A percentile compares a stretch with the other conserved stretches of the same genome.
These are phyloP conservation scores for Ataeniobius toweri DNA, from an alignment of 2,797 vertebrate species.

Conservation along the genomic window DNA sequence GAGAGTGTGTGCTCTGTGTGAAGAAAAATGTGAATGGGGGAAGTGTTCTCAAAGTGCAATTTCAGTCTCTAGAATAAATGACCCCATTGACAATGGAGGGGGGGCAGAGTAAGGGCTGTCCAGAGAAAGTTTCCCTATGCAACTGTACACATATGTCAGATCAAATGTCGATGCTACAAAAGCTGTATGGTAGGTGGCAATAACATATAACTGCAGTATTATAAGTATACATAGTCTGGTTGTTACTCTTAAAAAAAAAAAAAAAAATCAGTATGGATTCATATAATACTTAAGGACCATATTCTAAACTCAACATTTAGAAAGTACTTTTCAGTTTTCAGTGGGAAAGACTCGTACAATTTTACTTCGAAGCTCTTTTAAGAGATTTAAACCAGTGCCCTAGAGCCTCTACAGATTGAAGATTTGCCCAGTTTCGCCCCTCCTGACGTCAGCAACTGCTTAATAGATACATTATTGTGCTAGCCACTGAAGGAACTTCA, in stretches of 20 bases:
- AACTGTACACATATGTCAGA: not conserved
- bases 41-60: slow-evolving; percentile 7
- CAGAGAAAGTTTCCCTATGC: slow-evolving; percentile 6
- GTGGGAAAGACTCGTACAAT: not conserved
- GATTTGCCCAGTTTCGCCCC: not conserved
- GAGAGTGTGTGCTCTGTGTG: slow-evolving; percentile 3
- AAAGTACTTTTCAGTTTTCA: not conserved
- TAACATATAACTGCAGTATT: not conserved
- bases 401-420: not conserved
- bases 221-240: not conserved
- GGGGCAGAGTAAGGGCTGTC: slow-evolving; percentile 22
- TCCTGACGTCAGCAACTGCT: not conserved
- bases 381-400: not conserved
- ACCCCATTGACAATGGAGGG: not conserved
- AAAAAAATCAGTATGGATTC: not conserved
- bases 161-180: not conserved
- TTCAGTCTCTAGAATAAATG: slow-evolving; percentile 23
- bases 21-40: slow-evolving; percentile 14
- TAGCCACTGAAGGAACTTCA: not conserved
- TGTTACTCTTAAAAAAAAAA: not conserved
- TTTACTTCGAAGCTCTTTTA: not conserved
- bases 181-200: not conserved
- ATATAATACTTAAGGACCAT: not conserved
- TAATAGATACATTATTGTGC: not conserved
- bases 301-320: not conserved